Evolutionary conservation across 1,140 invertebrate genomes (phyloP).

Genomic region (Caenorhabditis remanei): DNA sequence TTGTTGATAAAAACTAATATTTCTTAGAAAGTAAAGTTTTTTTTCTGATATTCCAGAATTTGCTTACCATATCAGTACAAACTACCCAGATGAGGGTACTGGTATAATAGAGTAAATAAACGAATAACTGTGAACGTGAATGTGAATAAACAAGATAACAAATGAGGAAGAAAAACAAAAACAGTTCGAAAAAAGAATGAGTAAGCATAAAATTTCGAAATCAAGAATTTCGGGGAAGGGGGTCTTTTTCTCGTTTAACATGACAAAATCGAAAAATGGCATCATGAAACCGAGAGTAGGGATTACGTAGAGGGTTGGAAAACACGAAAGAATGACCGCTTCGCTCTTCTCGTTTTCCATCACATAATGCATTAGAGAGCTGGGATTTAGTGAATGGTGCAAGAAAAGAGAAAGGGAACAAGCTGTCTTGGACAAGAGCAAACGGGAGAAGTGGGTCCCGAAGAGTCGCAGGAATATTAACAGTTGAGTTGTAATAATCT

Average conservation of each 20-base stretch:
- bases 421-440: background rate
- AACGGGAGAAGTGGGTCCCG: slow-evolving; percentile 35
- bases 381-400: slow-evolving; percentile 27
- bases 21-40: no score
- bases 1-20: no score
- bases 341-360: slow-evolving; percentile 11
- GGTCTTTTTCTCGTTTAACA: background rate
- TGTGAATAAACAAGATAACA: background rate
- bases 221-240: background rate
- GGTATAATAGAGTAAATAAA: no score
- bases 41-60: no score
- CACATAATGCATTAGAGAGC: slow-evolving; percentile 47
- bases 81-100: no score
- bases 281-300: background rate
- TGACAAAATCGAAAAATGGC: slow-evolving; percentile 45
- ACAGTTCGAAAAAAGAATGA: background rate
- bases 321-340: slow-evolving; percentile 17
- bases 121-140: no score
- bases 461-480: slow-evolving; percentile 41
- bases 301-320: slow-evolving; percentile 36
- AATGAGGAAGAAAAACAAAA: background rate
- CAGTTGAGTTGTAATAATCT: slow-evolving; percentile 53
- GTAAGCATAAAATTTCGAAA: slow-evolving; percentile 17
- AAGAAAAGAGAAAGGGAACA: background rate
- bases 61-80: no score